Base-by-base conservation (phyloP, 2,888 invertebrate genomes). In the Acrobasis suavella region DNA sequence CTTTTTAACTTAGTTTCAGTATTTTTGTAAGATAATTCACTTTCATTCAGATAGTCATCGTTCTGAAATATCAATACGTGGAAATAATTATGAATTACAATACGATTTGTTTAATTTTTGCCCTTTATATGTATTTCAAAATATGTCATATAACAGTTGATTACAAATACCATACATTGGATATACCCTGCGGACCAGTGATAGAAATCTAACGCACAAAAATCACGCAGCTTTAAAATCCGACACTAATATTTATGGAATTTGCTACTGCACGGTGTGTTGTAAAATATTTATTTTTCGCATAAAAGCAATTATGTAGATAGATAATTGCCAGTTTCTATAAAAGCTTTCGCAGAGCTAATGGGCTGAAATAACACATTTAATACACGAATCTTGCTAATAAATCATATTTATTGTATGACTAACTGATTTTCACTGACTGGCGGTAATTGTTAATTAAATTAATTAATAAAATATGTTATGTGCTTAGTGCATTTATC, bases 141-240 rank as follows among this genome's bases (percentile, higher is more conserved):
- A 54, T 51, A 32, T 32, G 22, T 10, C 51, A 12, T 22, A 22
- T 7, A 51, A 32, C 52, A 52, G 32, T n/a, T 52, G 32, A 14
- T 52, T 32, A 14, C 2, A 54, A 38, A 54, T 38, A 32, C 10
- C 9, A n/a, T 38, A 16, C 7, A 8, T 38, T 6, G n/a, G 38
- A 54, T 9, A 54, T 32, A 38, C 15, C 81, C 80, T 80, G 81
- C 78, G 72, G 78, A 65, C 67, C 60, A 63, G 68, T 67, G 58
- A 67, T 66, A 67, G 32, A 0, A 39, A 8, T 22, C 12, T 16
- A 16, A 39, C 39, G 39, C 14, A 56, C 56, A 9, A 39, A 56
- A 16, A 56, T 56, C 56, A 56, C 56, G 56, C 56, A 17, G 5
- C 42, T 42, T 7, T 56, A 56, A 56, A 56, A 56, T 42, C 39